These are phyloP conservation scores for Campopleginae sp. DNA, from an alignment of 2,888 invertebrate genomes.

Conservation along the genomic window DNA sequence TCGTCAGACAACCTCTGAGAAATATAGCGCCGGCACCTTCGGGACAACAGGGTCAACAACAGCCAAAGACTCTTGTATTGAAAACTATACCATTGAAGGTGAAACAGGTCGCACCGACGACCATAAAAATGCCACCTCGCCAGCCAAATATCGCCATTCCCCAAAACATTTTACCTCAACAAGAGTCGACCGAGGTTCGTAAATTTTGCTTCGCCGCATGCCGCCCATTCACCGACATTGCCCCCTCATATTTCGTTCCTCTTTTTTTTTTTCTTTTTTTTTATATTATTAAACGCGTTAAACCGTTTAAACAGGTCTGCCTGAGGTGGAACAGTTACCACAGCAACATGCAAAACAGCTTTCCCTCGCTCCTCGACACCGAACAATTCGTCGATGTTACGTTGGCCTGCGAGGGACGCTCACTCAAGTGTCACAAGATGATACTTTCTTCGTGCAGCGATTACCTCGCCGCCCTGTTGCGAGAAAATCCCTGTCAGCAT, in stretches of 20 bases:
- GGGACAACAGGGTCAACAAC: slow-evolving; percentile 71
- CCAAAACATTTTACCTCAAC: slow-evolving; percentile 76
- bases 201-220: no score
- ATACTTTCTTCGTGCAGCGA: slow-evolving; percentile 94
- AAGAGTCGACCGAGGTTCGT: slow-evolving; percentile 78
- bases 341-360: slow-evolving; percentile 91
- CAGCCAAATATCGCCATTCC: slow-evolving; percentile 71
- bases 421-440: slow-evolving; percentile 94
- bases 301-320: slow-evolving; percentile 86
- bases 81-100: slow-evolving; percentile 82
- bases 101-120: slow-evolving; percentile 80
- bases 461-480: slow-evolving; percentile 91
- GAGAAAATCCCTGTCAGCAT: slow-evolving; percentile 94
- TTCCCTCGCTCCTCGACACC: slow-evolving; percentile 90
- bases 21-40: slow-evolving; percentile 77
- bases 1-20: slow-evolving; percentile 79
- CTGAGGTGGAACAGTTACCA: slow-evolving; percentile 94
- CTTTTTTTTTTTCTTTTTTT: background rate
- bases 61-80: slow-evolving; percentile 81
- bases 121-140: slow-evolving; percentile 80
- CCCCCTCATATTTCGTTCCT: no score
- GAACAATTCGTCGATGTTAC: slow-evolving; percentile 96
- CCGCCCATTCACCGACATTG: no score
- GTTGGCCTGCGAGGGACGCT: slow-evolving; percentile 93
- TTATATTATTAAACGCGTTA: background rate